Conservation (phyloP, 2,888 invertebrate genomes). For the Andrena praecox region DNA sequence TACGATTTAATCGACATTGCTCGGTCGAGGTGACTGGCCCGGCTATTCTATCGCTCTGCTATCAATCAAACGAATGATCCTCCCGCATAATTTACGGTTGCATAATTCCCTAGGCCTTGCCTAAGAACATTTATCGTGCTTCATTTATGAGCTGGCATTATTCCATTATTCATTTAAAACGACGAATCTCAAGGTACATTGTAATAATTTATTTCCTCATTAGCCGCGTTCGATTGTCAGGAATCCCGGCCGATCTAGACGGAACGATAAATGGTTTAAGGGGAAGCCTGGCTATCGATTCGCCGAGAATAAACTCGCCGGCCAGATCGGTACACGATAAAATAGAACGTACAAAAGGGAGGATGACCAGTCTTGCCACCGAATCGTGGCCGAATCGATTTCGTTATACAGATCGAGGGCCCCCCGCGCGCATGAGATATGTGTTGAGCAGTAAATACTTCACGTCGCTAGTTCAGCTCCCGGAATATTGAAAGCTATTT, state of each 20-base stretch:
- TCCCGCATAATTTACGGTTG: slow-evolving; percentile 38
- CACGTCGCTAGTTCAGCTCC: slow-evolving; percentile 62
- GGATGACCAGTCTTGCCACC: slow-evolving; percentile 23
- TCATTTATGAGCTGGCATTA: slow-evolving; percentile 14
- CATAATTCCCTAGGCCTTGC: slow-evolving; percentile 2
- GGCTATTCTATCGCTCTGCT: slow-evolving; percentile 19
- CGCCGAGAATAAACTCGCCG: slow-evolving; percentile 12
- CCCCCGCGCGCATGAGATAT: slow-evolving; percentile 66
- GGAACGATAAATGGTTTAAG: neutral
- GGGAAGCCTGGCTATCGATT: slow-evolving; percentile 12
- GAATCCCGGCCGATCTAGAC: neutral
- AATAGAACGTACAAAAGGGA: slow-evolving; percentile 39
- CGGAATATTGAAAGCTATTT: slow-evolving; percentile 71
- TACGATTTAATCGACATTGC: slow-evolving; percentile 15
- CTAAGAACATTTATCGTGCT: slow-evolving; percentile 16
- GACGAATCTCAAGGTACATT: neutral
- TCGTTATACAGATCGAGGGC: slow-evolving; percentile 70
- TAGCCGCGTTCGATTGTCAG: slow-evolving; percentile 2
- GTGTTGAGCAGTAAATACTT: slow-evolving; percentile 75
- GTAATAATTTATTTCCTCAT: neutral
- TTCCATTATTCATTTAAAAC: slow-evolving; percentile 34
- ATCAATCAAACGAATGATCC: slow-evolving; percentile 41
- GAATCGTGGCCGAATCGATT: slow-evolving; percentile 72
- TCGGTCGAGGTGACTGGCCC: neutral
- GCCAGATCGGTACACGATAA: slow-evolving; percentile 34